Conservation (phyloP, 2,113 vertebrate genomes). For the Axis porcinus region DNA sequence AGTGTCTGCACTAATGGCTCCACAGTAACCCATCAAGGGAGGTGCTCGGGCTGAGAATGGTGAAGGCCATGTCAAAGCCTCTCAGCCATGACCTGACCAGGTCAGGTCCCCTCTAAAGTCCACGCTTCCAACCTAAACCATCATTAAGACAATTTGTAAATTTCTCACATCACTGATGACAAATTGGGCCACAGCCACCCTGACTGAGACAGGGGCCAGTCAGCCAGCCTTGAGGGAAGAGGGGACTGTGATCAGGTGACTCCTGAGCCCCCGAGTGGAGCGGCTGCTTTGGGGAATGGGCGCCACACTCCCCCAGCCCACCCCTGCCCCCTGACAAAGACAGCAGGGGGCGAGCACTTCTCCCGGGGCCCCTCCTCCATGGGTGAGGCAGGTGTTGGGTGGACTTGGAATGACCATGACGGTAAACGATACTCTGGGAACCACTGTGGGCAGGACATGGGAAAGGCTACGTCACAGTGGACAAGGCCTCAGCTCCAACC, state of each 20-base stretch:
- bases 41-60: neutral
- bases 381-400: neutral
- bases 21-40: neutral
- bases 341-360: neutral
- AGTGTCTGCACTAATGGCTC: neutral
- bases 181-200: neutral
- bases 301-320: neutral
- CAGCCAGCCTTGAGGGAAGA: neutral
- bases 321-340: neutral
- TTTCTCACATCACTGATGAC: neutral
- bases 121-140: neutral
- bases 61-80: neutral
- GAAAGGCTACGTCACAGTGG: neutral
- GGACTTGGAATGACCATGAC: neutral
- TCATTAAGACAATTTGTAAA: neutral
- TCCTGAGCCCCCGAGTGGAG: neutral
- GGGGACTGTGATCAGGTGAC: neutral
- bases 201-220: neutral
- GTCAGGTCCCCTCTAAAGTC: neutral
- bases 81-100: neutral
- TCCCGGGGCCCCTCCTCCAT: fast-evolving
- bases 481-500: neutral
- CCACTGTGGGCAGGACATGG: neutral
- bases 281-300: neutral
- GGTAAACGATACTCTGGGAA: neutral